Conservation (phyloP, 2,888 invertebrate genomes). For the Drosophila ochracea region DNA sequence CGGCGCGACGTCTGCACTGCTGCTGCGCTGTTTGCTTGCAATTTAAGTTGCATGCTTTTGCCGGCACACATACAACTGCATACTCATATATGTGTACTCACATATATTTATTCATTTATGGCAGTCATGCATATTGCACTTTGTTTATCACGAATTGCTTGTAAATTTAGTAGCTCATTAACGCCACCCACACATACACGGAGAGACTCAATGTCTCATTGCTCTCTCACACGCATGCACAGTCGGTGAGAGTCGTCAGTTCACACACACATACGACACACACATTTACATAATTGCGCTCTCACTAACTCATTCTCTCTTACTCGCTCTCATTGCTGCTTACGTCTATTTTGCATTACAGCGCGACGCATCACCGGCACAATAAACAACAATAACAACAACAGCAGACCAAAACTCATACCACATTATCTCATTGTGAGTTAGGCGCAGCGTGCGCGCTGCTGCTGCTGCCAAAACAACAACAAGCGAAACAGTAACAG, state of each 20-base stretch:
- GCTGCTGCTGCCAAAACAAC: slow-evolving; percentile 41
- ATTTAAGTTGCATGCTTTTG: slow-evolving; percentile 51
- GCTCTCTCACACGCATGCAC: slow-evolving; percentile 50
- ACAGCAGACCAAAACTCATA: slow-evolving; percentile 32
- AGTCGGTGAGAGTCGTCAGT: slow-evolving; percentile 4
- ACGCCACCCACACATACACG: slow-evolving; percentile 47
- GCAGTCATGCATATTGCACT: slow-evolving; percentile 49
- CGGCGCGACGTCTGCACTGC: slow-evolving; percentile 46
- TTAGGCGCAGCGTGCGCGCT: slow-evolving; percentile 54
- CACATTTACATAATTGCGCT: slow-evolving; percentile 24
- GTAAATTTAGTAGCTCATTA: slow-evolving; percentile 49
- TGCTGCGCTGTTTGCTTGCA: slow-evolving; percentile 37
- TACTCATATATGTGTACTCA: slow-evolving; percentile 4
- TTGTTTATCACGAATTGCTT: slow-evolving; percentile 68
- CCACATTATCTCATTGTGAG: slow-evolving; percentile 51
- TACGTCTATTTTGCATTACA: slow-evolving; percentile 59
- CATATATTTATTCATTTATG: slow-evolving; percentile 1
- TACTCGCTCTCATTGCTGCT: slow-evolving; percentile 36
- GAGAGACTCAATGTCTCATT: slow-evolving; percentile 6
- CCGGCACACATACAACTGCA: slow-evolving; percentile 37
- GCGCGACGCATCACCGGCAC: slow-evolving; percentile 56
- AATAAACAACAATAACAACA: slow-evolving; percentile 24
- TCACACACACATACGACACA: slow-evolving; percentile 12
- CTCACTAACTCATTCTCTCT: slow-evolving; percentile 52
- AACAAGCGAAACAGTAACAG: slow-evolving; percentile 27